Evolutionary conservation across 2,797 vertebrate genomes (phyloP), one percentile per base, ranked within the genome.

Genomic region (Mormyrops boulengeri): DNA sequence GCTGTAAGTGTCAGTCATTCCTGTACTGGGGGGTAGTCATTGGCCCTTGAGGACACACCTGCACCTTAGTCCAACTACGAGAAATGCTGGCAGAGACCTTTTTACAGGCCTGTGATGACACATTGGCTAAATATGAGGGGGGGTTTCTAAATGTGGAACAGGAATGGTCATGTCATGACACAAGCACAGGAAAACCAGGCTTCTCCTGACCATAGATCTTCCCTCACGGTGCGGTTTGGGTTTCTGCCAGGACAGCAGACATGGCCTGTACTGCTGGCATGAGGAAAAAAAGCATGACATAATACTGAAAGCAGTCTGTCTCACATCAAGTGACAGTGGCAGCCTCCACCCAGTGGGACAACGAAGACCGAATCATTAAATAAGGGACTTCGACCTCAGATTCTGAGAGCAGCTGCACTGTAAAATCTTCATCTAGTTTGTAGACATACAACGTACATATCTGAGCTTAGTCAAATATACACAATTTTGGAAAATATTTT

Each of bases 81-180:
- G 77, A 88, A 91, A 92, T 89, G 92, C 90, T 92, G 92, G 94
- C 94, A 94, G 94, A 47, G 77, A 82, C 6, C 94, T 93, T 95
- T 94, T 95, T 94, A 94, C 93, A 94, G 94, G 19, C 26, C 73
- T 4, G 57, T 22, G 77, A 66, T 90, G 93, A 93, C 94, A 94
- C 95, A 94, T 96, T 96, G 95, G 94, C 93, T 95, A 96, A 96
- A 94, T 92, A 94, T 94, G 94, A 95, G 93, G 94, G 94, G 95
- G 91, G 93, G 94, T 96, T 96, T 96, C 95, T 96, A 96, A 96
- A 96, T 95, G 91, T 94, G 93, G 95, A 93, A 91, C 92, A 95
- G 96, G 96, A 96, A 96, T 96, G 95, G 90, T 93, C 94, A 94
- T 96, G 95, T 93, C 92, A 95, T 95, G 93, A 95, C 95, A 95